Evolutionary conservation across 2,888 invertebrate genomes (phyloP).

Genomic region (Aethes cnicana): DNA sequence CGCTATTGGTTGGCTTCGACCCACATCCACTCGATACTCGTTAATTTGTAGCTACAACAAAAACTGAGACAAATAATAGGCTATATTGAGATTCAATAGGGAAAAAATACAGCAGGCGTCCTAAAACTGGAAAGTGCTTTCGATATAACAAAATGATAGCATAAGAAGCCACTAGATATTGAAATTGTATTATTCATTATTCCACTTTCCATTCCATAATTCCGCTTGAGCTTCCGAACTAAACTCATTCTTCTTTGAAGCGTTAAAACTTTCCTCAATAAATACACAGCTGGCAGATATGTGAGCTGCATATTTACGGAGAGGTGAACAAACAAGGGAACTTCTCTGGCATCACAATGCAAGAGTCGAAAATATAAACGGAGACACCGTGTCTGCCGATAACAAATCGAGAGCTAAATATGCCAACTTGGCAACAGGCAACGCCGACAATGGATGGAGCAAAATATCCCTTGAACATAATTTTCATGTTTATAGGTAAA

Average conservation of each 20-base stretch:
- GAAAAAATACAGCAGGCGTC: neutral
- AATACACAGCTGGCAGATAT: neutral
- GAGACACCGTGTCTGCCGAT: conserved; percentile 18
- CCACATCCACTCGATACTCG: conserved; percentile 39
- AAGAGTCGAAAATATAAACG: conserved; percentile 10
- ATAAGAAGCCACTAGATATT: no score
- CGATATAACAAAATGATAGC: conserved; percentile 5
- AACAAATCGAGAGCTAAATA: conserved; percentile 21
- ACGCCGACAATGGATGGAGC: neutral
- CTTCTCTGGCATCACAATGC: neutral
- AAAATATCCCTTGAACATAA: conserved; percentile 4
- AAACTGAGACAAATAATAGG: conserved; percentile 23
- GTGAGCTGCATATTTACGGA: neutral
- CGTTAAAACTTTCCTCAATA: neutral
- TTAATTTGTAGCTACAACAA: conserved; percentile 46
- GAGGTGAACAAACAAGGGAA: conserved; percentile 7
- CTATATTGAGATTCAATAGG: neutral
- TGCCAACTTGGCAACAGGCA: conserved; percentile 20
- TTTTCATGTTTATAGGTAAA: no score
- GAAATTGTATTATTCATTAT: no score
- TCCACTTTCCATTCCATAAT: no score
- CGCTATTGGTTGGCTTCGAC: conserved; percentile 43
- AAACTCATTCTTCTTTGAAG: neutral
- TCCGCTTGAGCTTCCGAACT: no score
- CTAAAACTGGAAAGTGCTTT: neutral